Evolutionary conservation across 2,113 vertebrate genomes (phyloP).

Genomic region (Carassius carassius): DNA sequence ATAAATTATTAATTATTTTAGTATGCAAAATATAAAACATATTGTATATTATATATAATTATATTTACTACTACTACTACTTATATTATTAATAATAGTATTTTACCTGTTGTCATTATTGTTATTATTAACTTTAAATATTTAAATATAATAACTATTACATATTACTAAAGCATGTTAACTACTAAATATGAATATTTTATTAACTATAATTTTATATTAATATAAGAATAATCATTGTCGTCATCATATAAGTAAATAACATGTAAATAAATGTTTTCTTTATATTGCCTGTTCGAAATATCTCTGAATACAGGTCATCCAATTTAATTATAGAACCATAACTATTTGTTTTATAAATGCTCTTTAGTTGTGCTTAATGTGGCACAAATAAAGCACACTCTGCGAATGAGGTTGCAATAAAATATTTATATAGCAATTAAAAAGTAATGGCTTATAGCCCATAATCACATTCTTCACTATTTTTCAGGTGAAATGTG

Average conservation of each 20-base stretch:
- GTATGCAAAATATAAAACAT: no score
- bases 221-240: background rate
- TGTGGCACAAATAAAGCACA: background rate
- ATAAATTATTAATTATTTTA: no score
- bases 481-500: background rate
- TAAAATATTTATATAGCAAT: background rate
- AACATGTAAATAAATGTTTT: background rate
- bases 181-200: background rate
- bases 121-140: no score
- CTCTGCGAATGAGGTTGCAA: background rate
- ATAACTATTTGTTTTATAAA: slow-evolving; percentile 3
- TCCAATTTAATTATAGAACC: background rate
- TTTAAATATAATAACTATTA: background rate
- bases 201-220: background rate
- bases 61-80: no score
- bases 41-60: no score
- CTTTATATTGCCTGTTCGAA: background rate
- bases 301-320: background rate
- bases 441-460: background rate
- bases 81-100: no score
- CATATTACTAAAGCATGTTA: background rate
- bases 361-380: background rate
- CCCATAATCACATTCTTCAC: background rate
- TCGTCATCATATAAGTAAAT: background rate
- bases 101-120: no score